Percentiles rank a stretch among this genome's conserved stretches.
phyloP scores from a whole-genome alignment of 2,113 vertebrate species.

The Phylloscopus trochilus region DNA sequence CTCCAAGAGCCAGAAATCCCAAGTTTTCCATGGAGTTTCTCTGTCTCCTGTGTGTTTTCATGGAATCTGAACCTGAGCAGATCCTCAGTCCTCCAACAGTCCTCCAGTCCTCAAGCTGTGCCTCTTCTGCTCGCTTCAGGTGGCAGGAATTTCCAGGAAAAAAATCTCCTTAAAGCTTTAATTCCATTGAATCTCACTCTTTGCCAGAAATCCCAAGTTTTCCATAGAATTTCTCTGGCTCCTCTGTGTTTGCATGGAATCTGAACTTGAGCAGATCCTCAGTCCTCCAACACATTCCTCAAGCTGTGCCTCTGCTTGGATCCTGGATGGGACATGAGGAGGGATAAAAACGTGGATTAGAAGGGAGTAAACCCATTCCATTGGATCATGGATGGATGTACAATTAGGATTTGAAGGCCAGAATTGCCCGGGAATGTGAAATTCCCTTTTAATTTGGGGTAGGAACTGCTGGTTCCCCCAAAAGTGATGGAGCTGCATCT shows the following conservation, averaged over 20 bases:
- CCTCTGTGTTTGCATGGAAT: neutral
- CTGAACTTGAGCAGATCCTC: rapidly evolving
- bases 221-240: neutral
- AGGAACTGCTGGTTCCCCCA: too few species aligned
- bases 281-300: neutral
- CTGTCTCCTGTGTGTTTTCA: neutral
- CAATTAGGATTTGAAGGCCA: too few species aligned
- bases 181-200: neutral
- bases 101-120: neutral
- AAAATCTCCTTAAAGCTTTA: neutral
- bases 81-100: neutral
- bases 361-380: too few species aligned
- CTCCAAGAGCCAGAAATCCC: neutral
- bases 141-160: neutral
- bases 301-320: neutral
- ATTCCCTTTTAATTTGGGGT: too few species aligned
- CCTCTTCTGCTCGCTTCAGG: too few species aligned
- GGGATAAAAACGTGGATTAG: too few species aligned
- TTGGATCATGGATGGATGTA: too few species aligned
- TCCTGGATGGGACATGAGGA: too few species aligned
- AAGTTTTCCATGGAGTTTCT: neutral
- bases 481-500: too few species aligned
- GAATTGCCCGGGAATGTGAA: too few species aligned
- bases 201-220: neutral
- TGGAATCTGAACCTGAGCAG: rapidly evolving